These are phyloP conservation scores for Perca schrenkii DNA, from an alignment of 2,113 vertebrate species.

Conservation along the genomic window DNA sequence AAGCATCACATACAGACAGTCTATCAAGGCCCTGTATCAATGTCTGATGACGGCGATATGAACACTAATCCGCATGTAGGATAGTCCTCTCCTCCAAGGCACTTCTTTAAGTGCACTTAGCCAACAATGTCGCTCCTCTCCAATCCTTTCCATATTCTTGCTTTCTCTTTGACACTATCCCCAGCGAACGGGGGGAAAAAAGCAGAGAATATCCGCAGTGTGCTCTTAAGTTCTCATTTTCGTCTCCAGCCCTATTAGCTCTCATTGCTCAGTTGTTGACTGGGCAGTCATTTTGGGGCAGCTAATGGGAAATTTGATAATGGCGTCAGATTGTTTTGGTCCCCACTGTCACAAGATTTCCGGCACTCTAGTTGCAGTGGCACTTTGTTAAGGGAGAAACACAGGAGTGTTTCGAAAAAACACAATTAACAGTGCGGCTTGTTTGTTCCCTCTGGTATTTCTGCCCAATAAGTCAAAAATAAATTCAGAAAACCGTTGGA, in stretches of 20 bases:
- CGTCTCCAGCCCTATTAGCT: constrained; percentile 54
- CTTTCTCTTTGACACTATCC: constrained; percentile 35
- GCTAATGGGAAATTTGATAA: constrained; percentile 72
- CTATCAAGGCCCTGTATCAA: constrained; percentile 73
- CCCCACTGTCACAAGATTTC: constrained; percentile 33
- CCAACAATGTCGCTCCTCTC: constrained; percentile 40
- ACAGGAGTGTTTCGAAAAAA: constrained; percentile 38
- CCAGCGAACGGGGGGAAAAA: constrained; percentile 6
- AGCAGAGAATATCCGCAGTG: not conserved
- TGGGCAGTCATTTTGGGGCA: constrained; percentile 60
- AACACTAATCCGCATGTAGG: constrained; percentile 82
- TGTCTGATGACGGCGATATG: constrained; percentile 79
- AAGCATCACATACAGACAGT: constrained; percentile 74
- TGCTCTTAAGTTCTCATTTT: constrained; percentile 60
- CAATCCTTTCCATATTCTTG: constrained; percentile 7
- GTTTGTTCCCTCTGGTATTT: constrained; percentile 55
- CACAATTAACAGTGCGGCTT: constrained; percentile 53
- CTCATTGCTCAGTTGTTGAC: constrained; percentile 67
- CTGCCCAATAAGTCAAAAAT: constrained; percentile 45
- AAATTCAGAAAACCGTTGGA: constrained; percentile 23
- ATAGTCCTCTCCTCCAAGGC: constrained; percentile 73
- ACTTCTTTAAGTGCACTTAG: constrained; percentile 76
- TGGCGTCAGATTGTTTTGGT: constrained; percentile 63
- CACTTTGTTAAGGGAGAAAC: constrained; percentile 39
- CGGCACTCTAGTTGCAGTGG: constrained; percentile 9